phyloP scores from a whole-genome alignment of 2,888 invertebrate species.

The Catocala nupta region DNA sequence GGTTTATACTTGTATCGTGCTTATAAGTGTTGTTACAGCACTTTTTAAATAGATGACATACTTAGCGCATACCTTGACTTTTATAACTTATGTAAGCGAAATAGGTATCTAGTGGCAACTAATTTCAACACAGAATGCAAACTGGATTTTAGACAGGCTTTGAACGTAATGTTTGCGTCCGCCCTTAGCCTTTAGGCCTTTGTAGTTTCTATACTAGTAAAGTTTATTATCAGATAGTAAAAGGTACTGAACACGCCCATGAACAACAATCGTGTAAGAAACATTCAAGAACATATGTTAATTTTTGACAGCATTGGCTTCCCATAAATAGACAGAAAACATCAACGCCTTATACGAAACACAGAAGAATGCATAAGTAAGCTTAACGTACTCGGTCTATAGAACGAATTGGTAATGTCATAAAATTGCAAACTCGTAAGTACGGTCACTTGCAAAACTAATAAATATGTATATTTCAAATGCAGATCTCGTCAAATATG shows the following conservation, averaged over 20 bases:
- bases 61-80: constrained; percentile 21
- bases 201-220: constrained; percentile 13
- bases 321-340: constrained; percentile 43
- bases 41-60: constrained; percentile 12
- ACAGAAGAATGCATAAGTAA: constrained; percentile 35
- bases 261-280: constrained; percentile 29
- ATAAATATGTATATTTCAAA: constrained; percentile 32
- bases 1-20: constrained; percentile 12
- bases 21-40: neutral
- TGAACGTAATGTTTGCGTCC: constrained; percentile 1
- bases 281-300: constrained; percentile 36
- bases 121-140: constrained; percentile 6
- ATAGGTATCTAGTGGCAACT: neutral
- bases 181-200: constrained; percentile 5
- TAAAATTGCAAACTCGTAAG: constrained; percentile 31
- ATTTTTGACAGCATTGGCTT: constrained; percentile 32
- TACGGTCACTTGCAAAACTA: constrained; percentile 31
- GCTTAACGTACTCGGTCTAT: constrained; percentile 19
- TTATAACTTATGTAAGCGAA: constrained; percentile 5
- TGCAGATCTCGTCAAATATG: constrained; percentile 31
- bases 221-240: constrained; percentile 16
- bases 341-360: constrained; percentile 32
- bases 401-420: constrained; percentile 47
- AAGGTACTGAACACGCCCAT: constrained; percentile 19
- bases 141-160: constrained; percentile 6